phyloP scores from a whole-genome alignment of 2,797 vertebrate genomes.

The Orientallactaga sibirica region DNA sequence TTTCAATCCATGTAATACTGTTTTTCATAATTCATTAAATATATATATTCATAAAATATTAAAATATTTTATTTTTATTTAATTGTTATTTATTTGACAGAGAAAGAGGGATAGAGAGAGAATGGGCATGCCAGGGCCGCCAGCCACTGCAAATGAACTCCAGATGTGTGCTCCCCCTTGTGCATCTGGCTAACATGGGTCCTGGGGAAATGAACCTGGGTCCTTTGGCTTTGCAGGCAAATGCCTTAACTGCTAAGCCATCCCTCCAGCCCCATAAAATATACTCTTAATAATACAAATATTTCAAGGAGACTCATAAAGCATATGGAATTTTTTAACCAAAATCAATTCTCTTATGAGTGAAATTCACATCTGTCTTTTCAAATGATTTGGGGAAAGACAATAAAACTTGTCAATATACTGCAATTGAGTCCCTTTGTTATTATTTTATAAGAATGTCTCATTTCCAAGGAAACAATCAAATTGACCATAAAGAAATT shows the following conservation, averaged over 20 bases:
- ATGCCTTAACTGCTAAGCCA: too few species aligned
- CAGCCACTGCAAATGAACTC: too few species aligned
- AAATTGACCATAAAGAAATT: conserved; percentile 72
- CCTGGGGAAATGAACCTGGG: too few species aligned
- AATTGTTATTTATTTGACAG: too few species aligned
- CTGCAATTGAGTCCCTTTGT: conserved; percentile 61
- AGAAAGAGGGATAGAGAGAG: too few species aligned
- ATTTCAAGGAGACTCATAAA: not conserved
- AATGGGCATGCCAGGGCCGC: too few species aligned
- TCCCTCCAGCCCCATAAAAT: not conserved
- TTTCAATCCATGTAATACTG: not conserved
- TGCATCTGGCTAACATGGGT: too few species aligned
- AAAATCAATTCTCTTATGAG: conserved; percentile 51
- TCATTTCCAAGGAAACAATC: conserved; percentile 71
- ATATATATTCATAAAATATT: too few species aligned
- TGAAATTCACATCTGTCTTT: conserved; percentile 63
- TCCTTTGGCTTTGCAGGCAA: too few species aligned
- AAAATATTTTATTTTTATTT: too few species aligned
- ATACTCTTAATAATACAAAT: not conserved
- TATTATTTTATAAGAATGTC: conserved; percentile 75
- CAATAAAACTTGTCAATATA: conserved; percentile 69
- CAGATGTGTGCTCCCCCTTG: too few species aligned
- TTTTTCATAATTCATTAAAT: not conserved
- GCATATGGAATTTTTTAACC: conserved; percentile 20
- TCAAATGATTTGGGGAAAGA: conserved; percentile 68